Conservation (phyloP, 2,113 vertebrate genomes). For the Zosterops pallidus region DNA sequence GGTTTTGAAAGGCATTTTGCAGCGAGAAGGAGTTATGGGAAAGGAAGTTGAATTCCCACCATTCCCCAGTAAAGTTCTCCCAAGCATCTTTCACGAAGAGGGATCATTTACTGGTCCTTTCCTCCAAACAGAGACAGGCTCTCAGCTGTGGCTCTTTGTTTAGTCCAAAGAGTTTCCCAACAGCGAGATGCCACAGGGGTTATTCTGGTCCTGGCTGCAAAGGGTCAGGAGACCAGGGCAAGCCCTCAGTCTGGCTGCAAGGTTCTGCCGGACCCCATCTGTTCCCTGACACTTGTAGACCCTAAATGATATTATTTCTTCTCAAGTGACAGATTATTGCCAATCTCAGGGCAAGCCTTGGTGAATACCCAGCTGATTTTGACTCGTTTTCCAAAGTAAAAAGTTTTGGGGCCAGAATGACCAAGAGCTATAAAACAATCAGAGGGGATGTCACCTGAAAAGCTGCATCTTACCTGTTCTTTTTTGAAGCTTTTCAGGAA, state of each 20-base stretch:
- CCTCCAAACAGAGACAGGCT: background rate
- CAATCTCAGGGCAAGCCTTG: background rate
- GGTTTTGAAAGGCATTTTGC: slow-evolving; percentile 51
- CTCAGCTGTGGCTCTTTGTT: slow-evolving; percentile 48
- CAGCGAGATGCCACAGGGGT: background rate
- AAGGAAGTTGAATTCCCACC: slow-evolving; percentile 54
- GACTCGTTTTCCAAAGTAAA: background rate
- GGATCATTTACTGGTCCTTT: slow-evolving; percentile 3
- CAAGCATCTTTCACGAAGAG: background rate
- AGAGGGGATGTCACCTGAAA: background rate
- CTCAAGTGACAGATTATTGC: background rate
- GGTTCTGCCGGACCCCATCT: background rate
- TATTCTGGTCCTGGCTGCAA: background rate
- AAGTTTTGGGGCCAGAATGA: background rate
- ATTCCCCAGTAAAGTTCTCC: slow-evolving; percentile 25
- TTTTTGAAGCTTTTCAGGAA: background rate
- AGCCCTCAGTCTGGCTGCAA: background rate
- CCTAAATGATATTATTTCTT: background rate
- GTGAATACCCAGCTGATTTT: background rate
- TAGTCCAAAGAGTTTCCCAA: background rate
- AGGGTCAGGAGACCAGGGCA: background rate
- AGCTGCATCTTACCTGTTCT: background rate
- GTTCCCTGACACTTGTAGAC: background rate
- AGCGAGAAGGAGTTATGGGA: slow-evolving; percentile 28
- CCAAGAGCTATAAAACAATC: background rate